Conservation (phyloP, 2,113 vertebrate species). For the Hydropotes inermis region DNA sequence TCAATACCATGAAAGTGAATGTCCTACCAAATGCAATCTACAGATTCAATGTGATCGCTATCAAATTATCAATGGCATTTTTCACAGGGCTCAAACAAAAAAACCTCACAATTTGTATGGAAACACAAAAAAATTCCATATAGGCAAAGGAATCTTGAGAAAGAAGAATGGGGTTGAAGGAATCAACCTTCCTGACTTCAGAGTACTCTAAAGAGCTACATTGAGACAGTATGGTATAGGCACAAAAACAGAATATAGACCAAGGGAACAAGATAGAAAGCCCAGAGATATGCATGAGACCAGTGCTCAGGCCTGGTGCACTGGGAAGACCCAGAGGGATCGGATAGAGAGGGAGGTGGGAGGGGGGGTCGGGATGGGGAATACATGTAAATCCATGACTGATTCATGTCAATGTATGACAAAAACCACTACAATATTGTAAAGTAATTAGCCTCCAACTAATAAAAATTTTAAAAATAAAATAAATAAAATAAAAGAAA, state of each 20-base stretch:
- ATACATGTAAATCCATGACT: too few species aligned
- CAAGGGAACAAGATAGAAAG: not conserved
- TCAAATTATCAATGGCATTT: not conserved
- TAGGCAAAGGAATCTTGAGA: not conserved
- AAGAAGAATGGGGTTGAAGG: not conserved
- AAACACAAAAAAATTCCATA: not conserved
- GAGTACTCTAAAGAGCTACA: not conserved
- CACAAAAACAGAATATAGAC: not conserved
- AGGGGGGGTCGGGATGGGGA: too few species aligned
- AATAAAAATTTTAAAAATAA: too few species aligned
- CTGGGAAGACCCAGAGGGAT: too few species aligned
- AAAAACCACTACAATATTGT: too few species aligned
- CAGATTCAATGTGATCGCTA: not conserved
- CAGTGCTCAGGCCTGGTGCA: too few species aligned
- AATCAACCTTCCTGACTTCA: not conserved
- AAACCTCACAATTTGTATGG: not conserved
- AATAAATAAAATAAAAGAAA: not conserved
- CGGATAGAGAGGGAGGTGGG: too few species aligned
- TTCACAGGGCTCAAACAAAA: not conserved
- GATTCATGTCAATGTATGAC: too few species aligned
- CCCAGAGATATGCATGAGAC: not conserved
- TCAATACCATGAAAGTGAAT: not conserved
- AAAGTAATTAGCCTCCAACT: too few species aligned
- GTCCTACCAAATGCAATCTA: not conserved
- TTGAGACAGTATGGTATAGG: not conserved